These are phyloP conservation scores for Batillaria attramentaria DNA, from an alignment of 1,140 invertebrate genomes.

Conservation along the genomic window DNA sequence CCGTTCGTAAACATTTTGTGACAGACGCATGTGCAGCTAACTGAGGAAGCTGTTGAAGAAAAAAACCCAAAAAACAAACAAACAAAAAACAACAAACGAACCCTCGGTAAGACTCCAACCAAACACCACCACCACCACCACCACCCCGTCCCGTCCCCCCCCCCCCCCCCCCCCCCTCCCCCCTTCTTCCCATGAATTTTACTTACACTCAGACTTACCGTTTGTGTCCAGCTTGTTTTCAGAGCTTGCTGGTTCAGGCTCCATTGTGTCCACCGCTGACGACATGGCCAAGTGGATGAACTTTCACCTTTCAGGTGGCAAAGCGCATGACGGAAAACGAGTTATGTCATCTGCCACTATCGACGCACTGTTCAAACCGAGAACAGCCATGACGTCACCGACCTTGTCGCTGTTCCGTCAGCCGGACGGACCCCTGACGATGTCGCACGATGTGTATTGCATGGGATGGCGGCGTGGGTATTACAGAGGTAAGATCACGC, in stretches of 20 bases:
- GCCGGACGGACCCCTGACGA: slow-evolving; percentile 34
- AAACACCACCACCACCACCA: too few species aligned
- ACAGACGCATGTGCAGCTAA: too few species aligned
- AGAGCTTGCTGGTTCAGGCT: slow-evolving; percentile 50
- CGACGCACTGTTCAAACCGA: slow-evolving; percentile 21
- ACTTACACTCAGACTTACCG: too few species aligned
- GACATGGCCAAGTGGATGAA: slow-evolving; percentile 64
- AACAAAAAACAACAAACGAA: too few species aligned
- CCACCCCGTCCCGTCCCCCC: too few species aligned
- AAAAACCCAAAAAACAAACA: too few species aligned
- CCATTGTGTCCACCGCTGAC: slow-evolving; percentile 53
- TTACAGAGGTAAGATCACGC: slow-evolving; percentile 34
- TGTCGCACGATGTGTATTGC: slow-evolving; percentile 32
- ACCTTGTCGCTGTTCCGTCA: slow-evolving; percentile 19
- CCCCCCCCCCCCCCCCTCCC: too few species aligned
- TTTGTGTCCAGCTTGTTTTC: slow-evolving; percentile 49
- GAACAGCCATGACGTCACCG: slow-evolving; percentile 10
- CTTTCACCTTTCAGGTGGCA: slow-evolving; percentile 48
- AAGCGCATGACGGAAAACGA: background rate
- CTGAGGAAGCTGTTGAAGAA: too few species aligned
- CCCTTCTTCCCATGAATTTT: too few species aligned
- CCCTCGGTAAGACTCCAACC: too few species aligned
- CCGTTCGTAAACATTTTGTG: too few species aligned
- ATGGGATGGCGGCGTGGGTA: slow-evolving; percentile 40
- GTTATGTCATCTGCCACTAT: slow-evolving; percentile 5